Conservation (phyloP, 2,113 vertebrate genomes). For the Ctenodactylus gundi region DNA sequence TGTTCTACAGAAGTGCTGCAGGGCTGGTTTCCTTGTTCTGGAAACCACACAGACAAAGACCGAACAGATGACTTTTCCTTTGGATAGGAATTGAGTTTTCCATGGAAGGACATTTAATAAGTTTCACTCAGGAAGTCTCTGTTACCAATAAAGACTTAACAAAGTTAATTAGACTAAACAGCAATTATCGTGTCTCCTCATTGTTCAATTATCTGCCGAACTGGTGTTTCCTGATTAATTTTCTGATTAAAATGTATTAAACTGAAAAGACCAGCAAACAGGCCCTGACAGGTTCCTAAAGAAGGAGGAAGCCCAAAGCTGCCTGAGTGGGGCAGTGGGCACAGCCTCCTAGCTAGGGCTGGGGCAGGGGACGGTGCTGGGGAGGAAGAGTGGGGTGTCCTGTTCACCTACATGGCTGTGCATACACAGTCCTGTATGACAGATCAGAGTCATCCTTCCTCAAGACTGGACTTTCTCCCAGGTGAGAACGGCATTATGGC, state of each 20-base stretch:
- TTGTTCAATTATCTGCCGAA: conserved; percentile 89
- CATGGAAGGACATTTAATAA: conserved; percentile 81
- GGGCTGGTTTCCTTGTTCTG: not conserved
- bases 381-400: rapidly evolving
- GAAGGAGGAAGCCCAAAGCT: not conserved
- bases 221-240: conserved; percentile 89
- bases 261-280: conserved; percentile 78
- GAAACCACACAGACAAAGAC: not conserved
- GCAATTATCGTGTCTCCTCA: conserved; percentile 87
- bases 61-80: conserved; percentile 42
- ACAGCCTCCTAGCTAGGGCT: too few relatives aligned
- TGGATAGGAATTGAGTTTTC: conserved; percentile 80
- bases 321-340: not conserved
- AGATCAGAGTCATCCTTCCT: not conserved
- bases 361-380: not conserved
- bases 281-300: conserved; percentile 69
- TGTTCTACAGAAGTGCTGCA: not conserved
- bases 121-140: conserved; percentile 86
- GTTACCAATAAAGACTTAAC: conserved; percentile 88
- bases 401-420: rapidly evolving
- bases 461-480: not conserved
- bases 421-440: not conserved
- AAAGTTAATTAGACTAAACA: conserved; percentile 90
- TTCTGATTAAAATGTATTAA: conserved; percentile 88
- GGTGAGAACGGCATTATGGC: not conserved